Conservation (phyloP, 2,888 invertebrate genomes). For the Ischnus inquisitorius region DNA sequence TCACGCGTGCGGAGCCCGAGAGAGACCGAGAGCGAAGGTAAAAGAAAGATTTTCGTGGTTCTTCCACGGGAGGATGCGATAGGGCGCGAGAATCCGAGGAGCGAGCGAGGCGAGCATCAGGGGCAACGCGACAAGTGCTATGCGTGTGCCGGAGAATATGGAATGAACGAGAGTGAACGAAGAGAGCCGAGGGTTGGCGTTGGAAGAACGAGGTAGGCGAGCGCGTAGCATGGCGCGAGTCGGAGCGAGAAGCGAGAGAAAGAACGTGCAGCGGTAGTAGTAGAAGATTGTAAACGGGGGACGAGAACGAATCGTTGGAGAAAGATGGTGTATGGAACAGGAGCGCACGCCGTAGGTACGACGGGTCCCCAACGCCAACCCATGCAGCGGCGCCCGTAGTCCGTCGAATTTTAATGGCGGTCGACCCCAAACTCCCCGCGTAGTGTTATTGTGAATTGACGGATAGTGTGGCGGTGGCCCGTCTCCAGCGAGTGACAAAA, state of each 20-base stretch:
- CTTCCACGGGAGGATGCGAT: slow-evolving; percentile 58
- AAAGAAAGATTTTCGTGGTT: slow-evolving; percentile 52
- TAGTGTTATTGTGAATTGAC: slow-evolving; percentile 82
- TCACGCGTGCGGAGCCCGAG: too few species aligned
- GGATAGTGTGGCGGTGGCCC: slow-evolving; percentile 65
- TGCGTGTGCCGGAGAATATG: slow-evolving; percentile 44
- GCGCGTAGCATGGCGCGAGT: neutral
- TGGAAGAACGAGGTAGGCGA: slow-evolving; percentile 50
- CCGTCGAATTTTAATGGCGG: slow-evolving; percentile 84
- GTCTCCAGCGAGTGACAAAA: slow-evolving; percentile 27
- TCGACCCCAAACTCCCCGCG: slow-evolving; percentile 78
- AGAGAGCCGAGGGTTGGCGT: slow-evolving; percentile 56
- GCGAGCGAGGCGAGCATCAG: slow-evolving; percentile 25
- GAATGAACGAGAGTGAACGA: slow-evolving; percentile 55
- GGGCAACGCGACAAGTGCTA: slow-evolving; percentile 68
- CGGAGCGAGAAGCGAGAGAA: neutral
- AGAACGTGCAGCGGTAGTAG: neutral
- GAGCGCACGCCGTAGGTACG: slow-evolving; percentile 77
- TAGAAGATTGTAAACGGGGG: slow-evolving; percentile 15
- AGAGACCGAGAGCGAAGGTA: slow-evolving; percentile 18
- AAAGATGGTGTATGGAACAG: slow-evolving; percentile 70
- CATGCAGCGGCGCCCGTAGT: slow-evolving; percentile 68
- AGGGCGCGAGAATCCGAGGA: slow-evolving; percentile 44
- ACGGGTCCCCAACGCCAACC: slow-evolving; percentile 69
- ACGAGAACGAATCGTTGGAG: slow-evolving; percentile 58